Percentiles rank a stretch among this genome's conserved stretches.
Evolutionary conservation across 2,888 invertebrate species (phyloP).

Genomic region (Macrosiphum euphorbiae): DNA sequence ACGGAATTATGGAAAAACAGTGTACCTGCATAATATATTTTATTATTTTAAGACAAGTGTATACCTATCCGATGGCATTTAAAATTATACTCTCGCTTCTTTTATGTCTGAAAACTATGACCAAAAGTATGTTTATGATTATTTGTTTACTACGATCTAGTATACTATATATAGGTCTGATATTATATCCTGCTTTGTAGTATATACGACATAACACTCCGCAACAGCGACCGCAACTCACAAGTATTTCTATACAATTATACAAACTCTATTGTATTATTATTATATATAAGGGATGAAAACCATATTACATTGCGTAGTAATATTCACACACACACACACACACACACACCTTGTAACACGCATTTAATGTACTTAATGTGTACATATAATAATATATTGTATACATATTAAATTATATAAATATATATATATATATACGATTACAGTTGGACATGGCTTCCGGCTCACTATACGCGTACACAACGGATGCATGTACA

Average conservation of each 20-base stretch:
- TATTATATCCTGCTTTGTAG: too few relatives aligned
- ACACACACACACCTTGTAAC: not conserved
- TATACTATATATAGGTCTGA: too few relatives aligned
- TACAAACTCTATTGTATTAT: not conserved
- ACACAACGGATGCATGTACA: not conserved
- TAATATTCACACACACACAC: not conserved
- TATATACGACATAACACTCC: not conserved
- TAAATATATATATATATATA: not conserved
- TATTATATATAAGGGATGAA: not conserved
- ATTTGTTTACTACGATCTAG: not conserved
- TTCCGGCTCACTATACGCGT: not conserved
- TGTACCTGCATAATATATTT: not conserved
- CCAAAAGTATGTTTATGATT: not conserved
- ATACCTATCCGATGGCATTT: too few relatives aligned
- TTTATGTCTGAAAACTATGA: not conserved
- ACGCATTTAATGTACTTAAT: not conserved
- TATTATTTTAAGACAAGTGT: too few relatives aligned
- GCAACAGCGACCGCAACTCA: not conserved
- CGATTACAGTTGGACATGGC: slow-evolving; percentile 4
- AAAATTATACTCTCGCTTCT: too few relatives aligned
- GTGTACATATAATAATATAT: not conserved
- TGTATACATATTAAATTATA: too few relatives aligned
- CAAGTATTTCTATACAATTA: not conserved
- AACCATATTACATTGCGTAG: not conserved
- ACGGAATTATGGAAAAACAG: not conserved